Conservation (phyloP, 2,797 vertebrate genomes). For the Cyprinella venusta region DNA sequence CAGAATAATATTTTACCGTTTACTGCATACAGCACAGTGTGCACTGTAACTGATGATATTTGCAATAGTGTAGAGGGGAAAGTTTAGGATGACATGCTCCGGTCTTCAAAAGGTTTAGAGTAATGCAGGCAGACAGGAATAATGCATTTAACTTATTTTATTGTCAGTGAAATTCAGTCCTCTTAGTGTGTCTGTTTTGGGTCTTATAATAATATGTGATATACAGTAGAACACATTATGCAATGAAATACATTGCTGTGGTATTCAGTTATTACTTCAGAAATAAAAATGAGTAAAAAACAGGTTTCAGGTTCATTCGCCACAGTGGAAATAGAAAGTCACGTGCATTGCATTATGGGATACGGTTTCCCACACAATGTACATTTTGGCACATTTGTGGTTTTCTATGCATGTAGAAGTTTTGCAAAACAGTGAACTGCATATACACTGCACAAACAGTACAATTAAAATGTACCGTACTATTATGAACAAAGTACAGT, state of each 20-base stretch:
- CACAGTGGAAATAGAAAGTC: background rate
- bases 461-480: background rate
- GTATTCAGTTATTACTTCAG: background rate
- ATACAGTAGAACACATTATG: background rate
- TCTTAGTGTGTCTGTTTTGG: background rate
- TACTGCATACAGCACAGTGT: background rate
- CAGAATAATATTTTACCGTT: no score
- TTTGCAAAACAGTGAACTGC: no score
- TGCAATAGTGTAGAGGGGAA: background rate
- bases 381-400: no score
- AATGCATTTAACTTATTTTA: slow-evolving; percentile 8
- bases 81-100: slow-evolving; percentile 7
- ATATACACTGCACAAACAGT: background rate
- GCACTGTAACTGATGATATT: background rate
- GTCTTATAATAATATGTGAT: background rate
- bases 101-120: slow-evolving; percentile 6
- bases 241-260: background rate
- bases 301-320: background rate
- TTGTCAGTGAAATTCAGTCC: background rate
- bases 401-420: background rate
- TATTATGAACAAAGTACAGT: background rate
- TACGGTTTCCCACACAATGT: background rate
- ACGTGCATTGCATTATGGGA: no score
- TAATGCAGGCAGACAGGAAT: slow-evolving; percentile 20
- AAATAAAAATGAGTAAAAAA: background rate